Conservation (phyloP, 35 echinoderm and acorn worm species). For the Apostichopus parvimensis region DNA sequence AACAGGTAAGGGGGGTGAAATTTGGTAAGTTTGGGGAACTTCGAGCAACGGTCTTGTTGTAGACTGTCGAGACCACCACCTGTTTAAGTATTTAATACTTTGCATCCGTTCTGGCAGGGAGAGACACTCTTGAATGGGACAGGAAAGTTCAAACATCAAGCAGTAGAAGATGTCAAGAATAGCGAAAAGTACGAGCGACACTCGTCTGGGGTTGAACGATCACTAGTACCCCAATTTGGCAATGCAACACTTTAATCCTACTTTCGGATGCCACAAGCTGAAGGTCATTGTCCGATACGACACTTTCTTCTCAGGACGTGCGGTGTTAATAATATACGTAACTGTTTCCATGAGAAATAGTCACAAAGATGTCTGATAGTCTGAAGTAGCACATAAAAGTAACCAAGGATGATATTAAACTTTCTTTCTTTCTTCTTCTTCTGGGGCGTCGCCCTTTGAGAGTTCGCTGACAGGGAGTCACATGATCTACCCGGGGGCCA, state of each 20-base stretch:
- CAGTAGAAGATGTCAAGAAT: neutral
- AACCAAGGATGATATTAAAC: neutral
- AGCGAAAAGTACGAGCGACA: slow-evolving; percentile 20
- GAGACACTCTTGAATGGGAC: neutral
- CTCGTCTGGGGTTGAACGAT: slow-evolving; percentile 25
- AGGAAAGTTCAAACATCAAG: slow-evolving; percentile 19
- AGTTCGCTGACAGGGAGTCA: slow-evolving; percentile 6
- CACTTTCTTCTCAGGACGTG: slow-evolving; percentile 12
- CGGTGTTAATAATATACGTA: neutral
- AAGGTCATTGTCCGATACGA: slow-evolving; percentile 34
- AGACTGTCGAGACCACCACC: neutral
- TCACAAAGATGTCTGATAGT: neutral
- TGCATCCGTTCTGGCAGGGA: neutral
- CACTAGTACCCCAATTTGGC: slow-evolving; percentile 16
- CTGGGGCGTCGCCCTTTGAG: neutral
- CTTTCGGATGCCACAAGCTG: neutral
- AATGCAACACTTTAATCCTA: slow-evolving; percentile 22
- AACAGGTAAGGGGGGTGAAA: too few relatives aligned
- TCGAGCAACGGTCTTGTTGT: too few relatives aligned
- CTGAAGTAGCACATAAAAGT: neutral
- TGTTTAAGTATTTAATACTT: neutral
- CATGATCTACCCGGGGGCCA: neutral
- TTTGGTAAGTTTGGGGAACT: too few relatives aligned
- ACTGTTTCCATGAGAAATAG: slow-evolving; percentile 9
- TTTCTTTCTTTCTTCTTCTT: neutral